Evolutionary conservation across 2,888 invertebrate species (phyloP).

Genomic region (Tetropium fuscum): DNA sequence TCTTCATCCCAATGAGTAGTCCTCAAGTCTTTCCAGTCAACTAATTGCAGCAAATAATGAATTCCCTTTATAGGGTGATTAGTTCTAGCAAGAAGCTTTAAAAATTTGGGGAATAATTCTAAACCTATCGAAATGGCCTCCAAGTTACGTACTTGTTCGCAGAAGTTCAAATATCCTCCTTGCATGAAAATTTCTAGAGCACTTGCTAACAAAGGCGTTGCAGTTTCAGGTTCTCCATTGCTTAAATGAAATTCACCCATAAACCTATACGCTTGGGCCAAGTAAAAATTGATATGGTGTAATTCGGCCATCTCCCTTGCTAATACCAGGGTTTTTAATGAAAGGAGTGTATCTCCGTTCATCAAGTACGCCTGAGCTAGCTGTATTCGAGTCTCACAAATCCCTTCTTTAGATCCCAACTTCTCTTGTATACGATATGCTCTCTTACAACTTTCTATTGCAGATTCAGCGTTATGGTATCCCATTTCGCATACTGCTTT

Average conservation of each 20-base stretch:
- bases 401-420: slow-evolving; percentile 63
- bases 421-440: slow-evolving; percentile 65
- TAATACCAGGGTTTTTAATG: slow-evolving; percentile 51
- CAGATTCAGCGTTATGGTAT: slow-evolving; percentile 67
- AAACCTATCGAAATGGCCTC: slow-evolving; percentile 58
- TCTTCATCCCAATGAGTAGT: slow-evolving; percentile 46
- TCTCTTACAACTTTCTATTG: slow-evolving; percentile 67
- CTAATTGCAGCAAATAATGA: slow-evolving; percentile 46
- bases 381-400: slow-evolving; percentile 70
- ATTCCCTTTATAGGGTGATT: slow-evolving; percentile 35
- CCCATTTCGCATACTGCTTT: slow-evolving; percentile 69
- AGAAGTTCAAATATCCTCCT: slow-evolving; percentile 44
- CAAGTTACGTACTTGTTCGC: slow-evolving; percentile 56
- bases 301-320: slow-evolving; percentile 51
- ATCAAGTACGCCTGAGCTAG: slow-evolving; percentile 69
- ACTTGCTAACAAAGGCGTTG: slow-evolving; percentile 55
- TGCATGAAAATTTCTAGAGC: slow-evolving; percentile 57
- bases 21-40: slow-evolving; percentile 57
- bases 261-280: slow-evolving; percentile 58
- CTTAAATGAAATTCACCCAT: slow-evolving; percentile 61
- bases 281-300: slow-evolving; percentile 52
- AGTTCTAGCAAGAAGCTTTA: slow-evolving; percentile 47
- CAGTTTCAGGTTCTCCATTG: slow-evolving; percentile 51
- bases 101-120: slow-evolving; percentile 54
- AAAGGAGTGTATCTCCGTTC: slow-evolving; percentile 56